A percentile compares a stretch with the other conserved stretches of the same genome.
Evolutionary conservation across 2,797 vertebrate species (phyloP).

Genomic region (Sebastes itinus): DNA sequence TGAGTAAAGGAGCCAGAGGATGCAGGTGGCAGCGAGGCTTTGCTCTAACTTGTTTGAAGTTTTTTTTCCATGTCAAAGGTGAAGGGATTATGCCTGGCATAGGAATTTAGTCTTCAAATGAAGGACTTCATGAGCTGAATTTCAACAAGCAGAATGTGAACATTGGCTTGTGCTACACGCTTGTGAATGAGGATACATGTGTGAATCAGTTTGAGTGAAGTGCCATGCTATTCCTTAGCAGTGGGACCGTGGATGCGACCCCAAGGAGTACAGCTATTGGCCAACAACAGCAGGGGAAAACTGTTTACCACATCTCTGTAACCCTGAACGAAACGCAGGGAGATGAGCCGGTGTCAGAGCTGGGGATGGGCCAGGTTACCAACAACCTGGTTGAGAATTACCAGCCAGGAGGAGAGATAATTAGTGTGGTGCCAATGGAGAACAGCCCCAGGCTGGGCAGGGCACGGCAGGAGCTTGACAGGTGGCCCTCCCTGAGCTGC

Average conservation of each 20-base stretch:
- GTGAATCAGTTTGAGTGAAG: constrained; percentile 35
- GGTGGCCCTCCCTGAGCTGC: constrained; percentile 71
- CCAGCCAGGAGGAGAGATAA: constrained; percentile 47
- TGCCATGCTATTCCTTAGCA: constrained; percentile 80
- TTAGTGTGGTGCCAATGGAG: constrained; percentile 66
- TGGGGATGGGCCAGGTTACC: constrained; percentile 62
- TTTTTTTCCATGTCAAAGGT: constrained; percentile 76
- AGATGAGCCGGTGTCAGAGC: constrained; percentile 54
- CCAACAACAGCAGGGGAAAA: constrained; percentile 63
- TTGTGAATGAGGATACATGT: constrained; percentile 34
- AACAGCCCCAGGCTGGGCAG: constrained; percentile 76
- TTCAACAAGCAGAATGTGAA: constrained; percentile 44
- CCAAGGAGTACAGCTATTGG: constrained; percentile 47
- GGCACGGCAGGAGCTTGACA: constrained; percentile 63
- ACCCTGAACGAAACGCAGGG: constrained; percentile 63
- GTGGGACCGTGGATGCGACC: constrained; percentile 68
- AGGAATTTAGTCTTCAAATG: constrained; percentile 79
- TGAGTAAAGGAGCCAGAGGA: constrained; percentile 61
- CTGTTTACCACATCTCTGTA: constrained; percentile 61
- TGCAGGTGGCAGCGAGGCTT: constrained; percentile 73
- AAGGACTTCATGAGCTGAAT: constrained; percentile 69
- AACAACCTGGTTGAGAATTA: constrained; percentile 65
- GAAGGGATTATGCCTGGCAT: constrained; percentile 81
- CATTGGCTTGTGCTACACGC: constrained; percentile 13
- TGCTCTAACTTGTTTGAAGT: constrained; percentile 78